Base-by-base conservation (phyloP, 1,140 invertebrate species). In the Diorhabda elongata region DNA sequence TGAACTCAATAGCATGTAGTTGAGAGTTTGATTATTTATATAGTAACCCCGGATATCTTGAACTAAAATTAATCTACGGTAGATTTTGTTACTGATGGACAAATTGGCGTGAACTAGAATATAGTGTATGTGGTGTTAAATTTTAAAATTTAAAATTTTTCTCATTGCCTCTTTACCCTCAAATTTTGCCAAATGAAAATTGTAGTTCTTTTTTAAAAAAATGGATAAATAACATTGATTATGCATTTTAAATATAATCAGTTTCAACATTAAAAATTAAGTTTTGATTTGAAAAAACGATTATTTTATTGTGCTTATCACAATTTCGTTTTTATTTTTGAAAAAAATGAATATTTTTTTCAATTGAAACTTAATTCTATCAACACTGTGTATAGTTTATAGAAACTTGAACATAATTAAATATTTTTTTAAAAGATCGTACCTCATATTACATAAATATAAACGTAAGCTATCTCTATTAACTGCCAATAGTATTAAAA, bases 21-120 rank as follows among this genome's bases (percentile, higher is more conserved):
- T 26, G 26, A 26, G 26, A 26, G 26, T 26, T 26, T 26, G 26
- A 26, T 26, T 26, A 26, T 26, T 26, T 26, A 26, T 26, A 26
- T 26, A 69, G 60, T 62, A 68, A 71, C 58, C 57, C 58, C 61
- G 64, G 61, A 72, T 66, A 64, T 67, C 44, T 61, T 71, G 58
- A 66, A 69, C 58, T 52, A 60, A 68, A 73, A 61, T 69, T 66
- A 68, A 62, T 73, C 71, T 61, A 63, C 62, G 42, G 77, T 77
- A 78, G 76, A 77, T 80, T 78, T 80, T 80, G 76, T 78, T 79
- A 77, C 74, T 62, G 72, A 74, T 70, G 44, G 63, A 72, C 69
- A 69, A 26, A 68, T 77, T 77, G 77, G 75, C 77, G 77, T 79
- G 76, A 77, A 74, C 69, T 77, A 75, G 74, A 74, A 70, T 73